A percentile compares a stretch with the other conserved stretches of the same genome.
These are phyloP conservation scores for Ceuthmochares aereus DNA, from an alignment of 2,113 vertebrate genomes.

Conservation along the genomic window DNA sequence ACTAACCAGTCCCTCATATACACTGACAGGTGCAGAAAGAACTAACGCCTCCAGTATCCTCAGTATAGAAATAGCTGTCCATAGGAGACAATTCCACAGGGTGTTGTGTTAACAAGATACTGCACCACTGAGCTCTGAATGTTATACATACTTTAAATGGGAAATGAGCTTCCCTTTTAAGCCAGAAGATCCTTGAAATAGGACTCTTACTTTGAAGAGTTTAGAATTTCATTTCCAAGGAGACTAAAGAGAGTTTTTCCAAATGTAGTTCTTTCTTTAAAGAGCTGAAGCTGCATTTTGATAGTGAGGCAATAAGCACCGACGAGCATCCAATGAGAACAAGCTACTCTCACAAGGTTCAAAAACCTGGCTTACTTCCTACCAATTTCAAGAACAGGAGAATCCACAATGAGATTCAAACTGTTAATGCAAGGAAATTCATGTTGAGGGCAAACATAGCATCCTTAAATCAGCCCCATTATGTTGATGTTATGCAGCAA, in stretches of 20 bases:
- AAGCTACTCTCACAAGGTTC: neutral
- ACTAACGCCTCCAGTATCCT: neutral
- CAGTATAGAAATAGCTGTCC: neutral
- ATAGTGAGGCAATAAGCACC: neutral
- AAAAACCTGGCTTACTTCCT: neutral
- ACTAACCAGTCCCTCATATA: neutral
- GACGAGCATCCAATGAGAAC: neutral
- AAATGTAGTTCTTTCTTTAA: neutral
- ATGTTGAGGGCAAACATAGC: neutral
- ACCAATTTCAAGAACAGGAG: neutral
- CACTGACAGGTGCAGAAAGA: neutral
- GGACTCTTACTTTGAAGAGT: slow-evolving; percentile 33
- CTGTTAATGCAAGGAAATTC: neutral
- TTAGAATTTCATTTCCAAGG: slow-evolving; percentile 37
- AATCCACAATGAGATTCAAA: slow-evolving; percentile 1
- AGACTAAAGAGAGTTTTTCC: slow-evolving; percentile 17
- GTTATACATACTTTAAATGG: slow-evolving; percentile 1
- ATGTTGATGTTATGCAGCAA: neutral
- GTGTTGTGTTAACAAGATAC: neutral
- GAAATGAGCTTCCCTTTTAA: slow-evolving; percentile 34
- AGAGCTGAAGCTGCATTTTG: slow-evolving; percentile 43
- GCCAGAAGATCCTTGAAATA: slow-evolving; percentile 3
- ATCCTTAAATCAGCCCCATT: neutral
- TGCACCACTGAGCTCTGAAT: slow-evolving; percentile 9
- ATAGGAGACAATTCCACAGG: neutral